These are phyloP conservation scores for Rhynchonycteris naso DNA, from an alignment of 2,797 vertebrate species.

Conservation along the genomic window DNA sequence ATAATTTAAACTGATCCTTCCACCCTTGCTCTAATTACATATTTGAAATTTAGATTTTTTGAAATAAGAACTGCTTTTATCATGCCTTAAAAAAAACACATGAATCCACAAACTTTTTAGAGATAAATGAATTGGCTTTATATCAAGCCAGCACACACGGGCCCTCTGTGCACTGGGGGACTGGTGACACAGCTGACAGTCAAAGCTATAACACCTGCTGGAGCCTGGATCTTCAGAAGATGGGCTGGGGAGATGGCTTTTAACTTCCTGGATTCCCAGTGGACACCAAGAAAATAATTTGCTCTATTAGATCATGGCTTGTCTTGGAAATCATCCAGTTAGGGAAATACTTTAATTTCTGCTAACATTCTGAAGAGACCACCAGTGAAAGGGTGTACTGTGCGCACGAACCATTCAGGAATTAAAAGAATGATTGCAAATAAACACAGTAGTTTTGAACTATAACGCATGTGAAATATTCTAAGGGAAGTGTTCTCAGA, in stretches of 20 bases:
- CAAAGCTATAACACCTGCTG: conserved; percentile 54
- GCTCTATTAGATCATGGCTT: conserved; percentile 80
- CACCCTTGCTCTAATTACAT: conserved; percentile 30
- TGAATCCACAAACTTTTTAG: conserved; percentile 62
- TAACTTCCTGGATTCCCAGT: conserved; percentile 63
- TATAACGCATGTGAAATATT: conserved; percentile 61
- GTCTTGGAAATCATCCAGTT: conserved; percentile 79
- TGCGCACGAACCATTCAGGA: conserved; percentile 47
- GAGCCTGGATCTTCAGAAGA: conserved; percentile 30
- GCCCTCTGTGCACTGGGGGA: background rate
- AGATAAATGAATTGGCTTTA: background rate
- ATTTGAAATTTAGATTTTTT: conserved; percentile 69
- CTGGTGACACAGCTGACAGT: background rate
- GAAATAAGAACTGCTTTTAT: conserved; percentile 66
- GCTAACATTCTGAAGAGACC: conserved; percentile 36
- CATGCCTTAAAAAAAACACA: background rate
- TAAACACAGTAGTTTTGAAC: conserved; percentile 63
- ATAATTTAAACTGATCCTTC: background rate
- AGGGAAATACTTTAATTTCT: conserved; percentile 73
- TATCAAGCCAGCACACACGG: background rate
- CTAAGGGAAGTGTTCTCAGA: conserved; percentile 62
- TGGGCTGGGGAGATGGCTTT: conserved; percentile 68
- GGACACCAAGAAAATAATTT: conserved; percentile 82
- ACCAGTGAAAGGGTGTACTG: background rate
- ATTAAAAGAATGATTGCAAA: conserved; percentile 64